Evolutionary conservation across 2,113 vertebrate species (phyloP).

Genomic region (Bubo scandiacus): DNA sequence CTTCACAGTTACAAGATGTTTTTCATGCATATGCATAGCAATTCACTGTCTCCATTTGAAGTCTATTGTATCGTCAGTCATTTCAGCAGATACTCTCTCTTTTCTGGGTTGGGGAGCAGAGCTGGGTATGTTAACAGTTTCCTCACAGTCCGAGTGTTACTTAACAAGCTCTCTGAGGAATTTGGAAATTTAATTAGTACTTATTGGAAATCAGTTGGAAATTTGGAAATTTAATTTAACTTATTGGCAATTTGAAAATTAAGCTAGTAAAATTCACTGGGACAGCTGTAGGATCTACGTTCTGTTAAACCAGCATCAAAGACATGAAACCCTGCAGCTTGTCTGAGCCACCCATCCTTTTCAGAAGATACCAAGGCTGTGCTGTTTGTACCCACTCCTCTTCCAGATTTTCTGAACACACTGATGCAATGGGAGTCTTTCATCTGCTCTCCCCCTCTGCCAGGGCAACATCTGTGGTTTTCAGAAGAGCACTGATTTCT

Average conservation of each 20-base stretch:
- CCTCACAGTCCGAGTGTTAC: background rate
- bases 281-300: background rate
- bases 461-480: background rate
- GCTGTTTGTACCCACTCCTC: background rate
- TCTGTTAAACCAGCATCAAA: background rate
- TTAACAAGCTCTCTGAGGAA: background rate
- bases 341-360: background rate
- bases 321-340: background rate
- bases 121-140: background rate
- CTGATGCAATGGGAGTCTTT: background rate
- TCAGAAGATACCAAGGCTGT: background rate
- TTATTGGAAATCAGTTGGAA: background rate
- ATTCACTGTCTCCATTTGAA: background rate
- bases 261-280: background rate
- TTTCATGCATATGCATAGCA: background rate
- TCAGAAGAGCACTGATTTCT: background rate
- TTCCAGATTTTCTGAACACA: background rate
- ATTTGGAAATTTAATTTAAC: background rate
- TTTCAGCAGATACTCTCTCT: background rate
- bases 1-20: background rate
- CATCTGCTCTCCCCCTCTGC: background rate
- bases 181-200: background rate
- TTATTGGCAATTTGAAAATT: background rate
- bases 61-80: background rate
- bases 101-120: background rate